Conservation (phyloP, 2,888 invertebrate species). For the Caenorhabditis uteleia region DNA sequence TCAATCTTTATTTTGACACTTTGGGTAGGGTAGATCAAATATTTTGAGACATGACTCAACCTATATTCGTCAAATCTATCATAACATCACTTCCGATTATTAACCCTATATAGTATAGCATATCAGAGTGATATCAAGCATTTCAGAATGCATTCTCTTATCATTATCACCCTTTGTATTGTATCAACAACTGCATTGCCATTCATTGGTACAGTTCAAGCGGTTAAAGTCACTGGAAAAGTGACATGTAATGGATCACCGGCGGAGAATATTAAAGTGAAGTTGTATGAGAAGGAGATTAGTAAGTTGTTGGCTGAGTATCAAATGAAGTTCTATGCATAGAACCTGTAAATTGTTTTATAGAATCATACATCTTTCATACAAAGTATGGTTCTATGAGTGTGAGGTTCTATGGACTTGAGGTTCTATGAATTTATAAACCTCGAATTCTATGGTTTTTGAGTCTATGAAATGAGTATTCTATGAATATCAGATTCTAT, state of each 20-base stretch:
- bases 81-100: too few relatives aligned
- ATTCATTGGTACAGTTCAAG: constrained; percentile 57
- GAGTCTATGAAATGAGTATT: too few relatives aligned
- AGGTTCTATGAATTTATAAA: too few relatives aligned
- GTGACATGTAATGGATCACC: constrained; percentile 61
- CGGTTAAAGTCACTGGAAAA: constrained; percentile 57
- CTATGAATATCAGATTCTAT: too few relatives aligned
- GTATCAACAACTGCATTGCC: constrained; percentile 11
- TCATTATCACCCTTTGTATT: neutral
- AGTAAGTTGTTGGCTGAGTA: constrained; percentile 29
- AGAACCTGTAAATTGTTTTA: neutral
- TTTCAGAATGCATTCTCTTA: constrained; percentile 28
- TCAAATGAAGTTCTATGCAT: neutral
- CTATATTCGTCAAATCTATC: too few relatives aligned
- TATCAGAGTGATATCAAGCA: too few relatives aligned
- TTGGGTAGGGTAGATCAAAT: too few relatives aligned
- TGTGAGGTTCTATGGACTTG: neutral
- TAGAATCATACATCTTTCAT: neutral
- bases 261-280: constrained; percentile 63
- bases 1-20: too few relatives aligned
- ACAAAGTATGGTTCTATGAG: neutral
- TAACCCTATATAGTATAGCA: too few relatives aligned
- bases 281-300: constrained; percentile 63
- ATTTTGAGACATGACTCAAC: too few relatives aligned
- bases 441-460: too few relatives aligned